Evolutionary conservation across 2,888 invertebrate genomes (phyloP), one percentile per base, ranked within the genome.

Genomic region (Orthosia incerta): DNA sequence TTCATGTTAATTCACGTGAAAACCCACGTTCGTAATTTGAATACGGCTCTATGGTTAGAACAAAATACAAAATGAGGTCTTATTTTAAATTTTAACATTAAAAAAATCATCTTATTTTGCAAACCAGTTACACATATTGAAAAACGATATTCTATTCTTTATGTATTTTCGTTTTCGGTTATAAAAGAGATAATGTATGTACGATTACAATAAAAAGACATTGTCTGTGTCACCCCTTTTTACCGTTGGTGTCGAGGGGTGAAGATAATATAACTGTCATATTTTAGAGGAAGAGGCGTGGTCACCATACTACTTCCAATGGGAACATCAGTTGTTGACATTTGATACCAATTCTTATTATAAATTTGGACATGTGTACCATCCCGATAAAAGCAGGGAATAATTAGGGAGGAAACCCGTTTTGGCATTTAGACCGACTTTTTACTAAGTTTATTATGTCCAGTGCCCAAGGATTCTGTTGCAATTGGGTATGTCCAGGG

Each of bases 221-320:
- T 87, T 87, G 84, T 84, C 48, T 60, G 48, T 74, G 26, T 71
- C 77, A 83, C 83, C 86, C 88, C 74, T 81, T 79, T 79, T 83
- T 85, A 87, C 88, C 86, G 88, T 89, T 89, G 79, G 26, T 26
- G 55, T 55, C 59, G 76, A 89, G 87, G 90, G 90, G 91, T 89
- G 90, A 88, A 88, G 85, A 86, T 91, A 91, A 91, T 84, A 80
- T 92, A 94, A 94, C 94, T 94, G 95, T 93, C 94, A 91, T 88
- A 84, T 90, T 90, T 89, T 87, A 87, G 67, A 83, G 80, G 96
- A 96, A 95, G 94, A 93, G 96, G 96, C 95, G 96, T 94, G 95
- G 94, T 91, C 87, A 89, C 89, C 91, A 89, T 90, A 93, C 93
- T 87, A 89, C 92, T 93, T 90, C 93, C 92, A 94, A 94, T 93